phyloP scores from a whole-genome alignment of 2,888 invertebrate genomes.

The Melikaiella ostensackeni region DNA sequence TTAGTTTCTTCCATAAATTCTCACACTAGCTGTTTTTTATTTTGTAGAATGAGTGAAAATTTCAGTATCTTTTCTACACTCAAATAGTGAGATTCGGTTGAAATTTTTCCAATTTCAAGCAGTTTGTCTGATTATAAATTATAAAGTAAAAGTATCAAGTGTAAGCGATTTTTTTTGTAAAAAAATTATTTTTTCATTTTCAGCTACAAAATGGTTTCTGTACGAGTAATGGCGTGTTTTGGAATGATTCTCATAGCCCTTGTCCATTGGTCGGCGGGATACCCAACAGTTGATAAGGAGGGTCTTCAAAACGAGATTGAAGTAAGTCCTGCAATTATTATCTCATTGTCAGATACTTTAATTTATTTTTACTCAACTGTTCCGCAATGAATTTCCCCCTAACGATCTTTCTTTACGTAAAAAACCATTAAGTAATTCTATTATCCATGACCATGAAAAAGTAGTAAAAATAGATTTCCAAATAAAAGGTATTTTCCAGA shows the following conservation, averaged over 20 bases:
- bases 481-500: no score
- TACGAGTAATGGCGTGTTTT: constrained; percentile 30
- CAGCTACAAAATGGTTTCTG: constrained; percentile 22
- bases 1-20: no score
- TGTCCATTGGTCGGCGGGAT: constrained; percentile 16
- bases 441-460: no score
- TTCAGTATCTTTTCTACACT: no score
- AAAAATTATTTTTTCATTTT: neutral
- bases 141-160: no score
- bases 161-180: no score
- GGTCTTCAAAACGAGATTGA: constrained; percentile 28
- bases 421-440: neutral
- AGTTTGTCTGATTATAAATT: no score
- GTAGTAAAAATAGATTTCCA: no score
- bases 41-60: no score
- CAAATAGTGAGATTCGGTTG: no score
- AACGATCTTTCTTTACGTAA: neutral
- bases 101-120: no score
- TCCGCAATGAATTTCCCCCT: neutral
- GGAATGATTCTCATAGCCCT: constrained; percentile 25
- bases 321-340: constrained; percentile 19
- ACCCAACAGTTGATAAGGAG: constrained; percentile 31
- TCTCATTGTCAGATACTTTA: neutral
- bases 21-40: no score
- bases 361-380: neutral